Percentiles rank a stretch among this genome's conserved stretches.
Evolutionary conservation across 1,140 invertebrate species (phyloP).

Genomic region (Muscidifurax raptorellus): DNA sequence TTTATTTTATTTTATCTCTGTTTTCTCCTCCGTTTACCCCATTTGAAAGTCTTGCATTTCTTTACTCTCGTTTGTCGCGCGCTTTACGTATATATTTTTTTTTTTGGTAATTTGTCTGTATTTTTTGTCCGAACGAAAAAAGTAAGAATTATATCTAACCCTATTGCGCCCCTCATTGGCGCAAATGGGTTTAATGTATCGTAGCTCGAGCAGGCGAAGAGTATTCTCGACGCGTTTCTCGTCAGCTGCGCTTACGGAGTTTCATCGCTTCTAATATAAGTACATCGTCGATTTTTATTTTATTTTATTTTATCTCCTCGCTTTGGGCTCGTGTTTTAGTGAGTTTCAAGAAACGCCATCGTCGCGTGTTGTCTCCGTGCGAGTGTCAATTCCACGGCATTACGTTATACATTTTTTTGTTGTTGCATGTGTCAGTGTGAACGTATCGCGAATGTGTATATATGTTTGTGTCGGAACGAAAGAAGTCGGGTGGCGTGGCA

Average conservation of each 20-base stretch:
- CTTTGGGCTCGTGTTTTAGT: constrained; percentile 2
- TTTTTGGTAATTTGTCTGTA: background rate
- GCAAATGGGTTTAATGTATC: background rate
- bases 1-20: constrained; percentile 5
- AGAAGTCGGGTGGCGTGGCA: background rate
- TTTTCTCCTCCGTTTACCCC: background rate
- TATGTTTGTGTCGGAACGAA: background rate
- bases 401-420: constrained; percentile 28
- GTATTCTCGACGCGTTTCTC: background rate
- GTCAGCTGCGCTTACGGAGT: background rate
- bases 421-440: background rate
- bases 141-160: background rate
- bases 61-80: constrained; percentile 20
- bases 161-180: background rate
- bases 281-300: constrained; percentile 18
- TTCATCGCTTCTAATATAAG: background rate
- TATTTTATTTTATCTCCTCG: background rate
- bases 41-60: constrained; percentile 6
- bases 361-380: constrained; percentile 1
- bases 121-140: background rate
- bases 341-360: constrained; percentile 14
- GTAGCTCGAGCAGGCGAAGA: background rate
- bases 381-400: constrained; percentile 61
- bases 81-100: constrained; percentile 33
- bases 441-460: background rate